Base-by-base conservation (phyloP, 2,797 vertebrate species). In the Schizothorax lantsangensis region DNA sequence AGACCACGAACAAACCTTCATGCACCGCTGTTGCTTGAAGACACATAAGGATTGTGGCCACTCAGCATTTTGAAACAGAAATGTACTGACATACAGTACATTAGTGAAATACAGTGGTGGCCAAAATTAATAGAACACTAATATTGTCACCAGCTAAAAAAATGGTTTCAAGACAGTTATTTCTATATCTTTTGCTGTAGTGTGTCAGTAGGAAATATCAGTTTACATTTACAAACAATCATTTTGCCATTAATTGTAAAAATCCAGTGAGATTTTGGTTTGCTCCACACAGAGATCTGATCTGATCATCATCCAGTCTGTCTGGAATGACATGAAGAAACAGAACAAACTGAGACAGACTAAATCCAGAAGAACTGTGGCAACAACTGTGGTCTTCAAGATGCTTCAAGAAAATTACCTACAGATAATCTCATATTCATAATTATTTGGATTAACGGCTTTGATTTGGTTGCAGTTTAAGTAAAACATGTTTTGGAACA, bases 11-110 rank as follows among this genome's bases (percentile, higher is more conserved):
- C n/a, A 73, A 87, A 74, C 69, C 68, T 66, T 54, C 23, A 57
- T 23, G 45, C 69, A 88, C 68, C 30, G 38, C 12, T 71, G 78
- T 57, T 26, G 23, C 40, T 36, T 71, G 33, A 23, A 73, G 54
- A 79, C 38, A 69, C 30, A 19, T 80, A 40, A 59, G 57, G 57
- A 68, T 84, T 75, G 23, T 36, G 54, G 38, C 40, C 40, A 77
- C 23, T 88, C 87, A 85, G 87, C 40, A 3, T 23, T 84, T 36
- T 84, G 38, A 62, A 47, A 79, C 10, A 73, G 66, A 85, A 23
- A 79, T 43, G 17, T 49, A 54, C 68, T 5, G 45, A 79, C 54
- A 84, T 45, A 33, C 64, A 14, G 26, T 59, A 73, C 64, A 14
- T 38, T 59, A 73, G 57, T 74, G 82, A 84, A 84, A 80, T 52